Conservation (phyloP, 2,113 vertebrate species). For the Syrmaticus mikado region DNA sequence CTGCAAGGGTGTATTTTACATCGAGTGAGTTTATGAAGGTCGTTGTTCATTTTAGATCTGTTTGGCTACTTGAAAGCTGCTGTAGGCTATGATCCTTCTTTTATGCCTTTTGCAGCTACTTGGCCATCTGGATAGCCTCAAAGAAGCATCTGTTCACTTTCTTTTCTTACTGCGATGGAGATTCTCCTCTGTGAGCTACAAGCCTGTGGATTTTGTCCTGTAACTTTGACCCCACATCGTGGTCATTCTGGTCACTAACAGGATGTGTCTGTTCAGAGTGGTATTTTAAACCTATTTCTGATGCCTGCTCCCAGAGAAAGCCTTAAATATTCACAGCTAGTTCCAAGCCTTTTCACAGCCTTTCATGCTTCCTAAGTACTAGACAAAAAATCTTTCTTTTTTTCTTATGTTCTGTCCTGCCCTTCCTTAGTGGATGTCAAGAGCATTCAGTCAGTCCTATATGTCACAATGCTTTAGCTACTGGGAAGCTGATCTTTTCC, state of each 20-base stretch:
- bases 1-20: neutral
- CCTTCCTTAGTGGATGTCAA: neutral
- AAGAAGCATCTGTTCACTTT: slow-evolving; percentile 32
- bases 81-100: neutral
- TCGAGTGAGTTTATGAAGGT: neutral
- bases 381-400: neutral
- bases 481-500: neutral
- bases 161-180: neutral
- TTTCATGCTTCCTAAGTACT: neutral
- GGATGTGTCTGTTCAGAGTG: neutral
- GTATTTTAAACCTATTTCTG: neutral
- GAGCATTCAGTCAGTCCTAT: neutral
- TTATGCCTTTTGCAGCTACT: neutral
- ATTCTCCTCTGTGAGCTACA: neutral
- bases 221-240: neutral
- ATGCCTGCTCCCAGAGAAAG: neutral
- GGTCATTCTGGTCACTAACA: neutral
- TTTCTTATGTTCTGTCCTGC: neutral
- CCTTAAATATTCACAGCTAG: neutral
- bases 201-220: neutral
- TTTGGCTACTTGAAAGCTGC: slow-evolving; percentile 15
- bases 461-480: rapidly evolving
- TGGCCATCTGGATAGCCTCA: slow-evolving; percentile 43
- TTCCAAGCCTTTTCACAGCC: neutral
- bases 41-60: neutral